Conservation (phyloP, 2,797 vertebrate species). For the Enteromius unitaeniatus region DNA sequence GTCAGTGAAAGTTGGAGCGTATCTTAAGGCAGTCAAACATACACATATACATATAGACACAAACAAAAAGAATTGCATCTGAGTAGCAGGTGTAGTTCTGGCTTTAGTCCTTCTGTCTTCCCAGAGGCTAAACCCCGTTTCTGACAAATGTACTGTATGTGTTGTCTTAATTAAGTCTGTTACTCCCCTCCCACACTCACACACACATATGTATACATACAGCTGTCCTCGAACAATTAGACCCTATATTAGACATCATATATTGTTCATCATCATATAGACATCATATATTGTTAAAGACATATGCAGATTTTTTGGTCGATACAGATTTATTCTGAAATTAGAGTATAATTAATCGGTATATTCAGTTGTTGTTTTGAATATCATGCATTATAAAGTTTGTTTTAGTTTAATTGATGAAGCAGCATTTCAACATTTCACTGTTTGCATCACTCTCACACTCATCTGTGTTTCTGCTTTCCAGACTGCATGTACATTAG, state of each 20-base stretch:
- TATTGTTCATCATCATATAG: no score
- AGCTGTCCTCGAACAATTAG: slow-evolving; percentile 12
- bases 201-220: not conserved
- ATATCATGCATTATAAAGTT: not conserved
- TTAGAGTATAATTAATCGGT: not conserved
- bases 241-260: not conserved
- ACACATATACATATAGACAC: slow-evolving; percentile 29
- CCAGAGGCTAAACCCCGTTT: slow-evolving; percentile 37
- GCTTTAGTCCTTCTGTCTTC: slow-evolving; percentile 42
- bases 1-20: not conserved
- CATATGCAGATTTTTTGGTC: not conserved
- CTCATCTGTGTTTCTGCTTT: not conserved
- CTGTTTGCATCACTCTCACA: not conserved
- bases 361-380: not conserved
- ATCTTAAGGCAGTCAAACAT: slow-evolving; percentile 32
- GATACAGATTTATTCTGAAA: not conserved
- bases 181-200: slow-evolving; percentile 9
- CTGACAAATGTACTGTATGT: slow-evolving; percentile 18
- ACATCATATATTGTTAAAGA: not conserved
- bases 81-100: slow-evolving; percentile 53
- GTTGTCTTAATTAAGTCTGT: slow-evolving; percentile 54
- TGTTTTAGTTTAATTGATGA: not conserved
- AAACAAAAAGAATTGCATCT: slow-evolving; percentile 18
- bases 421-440: not conserved
- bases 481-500: not conserved